Percentiles rank a stretch among this genome's conserved stretches.
These are phyloP conservation scores for Leptinotarsa tumamoca DNA, from an alignment of 2,888 invertebrate genomes.

Conservation along the genomic window DNA sequence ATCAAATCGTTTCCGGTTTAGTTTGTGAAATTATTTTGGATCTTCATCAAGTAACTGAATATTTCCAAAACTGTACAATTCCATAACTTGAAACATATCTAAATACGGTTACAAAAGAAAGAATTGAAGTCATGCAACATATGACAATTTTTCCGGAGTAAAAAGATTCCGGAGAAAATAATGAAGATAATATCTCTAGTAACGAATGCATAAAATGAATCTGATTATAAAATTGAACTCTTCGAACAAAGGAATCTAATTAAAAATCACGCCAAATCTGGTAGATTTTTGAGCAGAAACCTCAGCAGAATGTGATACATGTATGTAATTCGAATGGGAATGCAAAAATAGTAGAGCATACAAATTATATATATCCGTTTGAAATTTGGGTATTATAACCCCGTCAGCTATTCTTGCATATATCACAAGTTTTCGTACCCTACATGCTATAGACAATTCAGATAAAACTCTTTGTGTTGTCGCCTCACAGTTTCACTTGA, in stretches of 20 bases:
- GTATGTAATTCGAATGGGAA: constrained; percentile 27
- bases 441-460: constrained; percentile 54
- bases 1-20: too few species aligned
- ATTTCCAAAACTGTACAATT: too few species aligned
- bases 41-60: too few species aligned
- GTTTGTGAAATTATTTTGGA: too few species aligned
- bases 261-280: constrained; percentile 29
- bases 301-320: constrained; percentile 12
- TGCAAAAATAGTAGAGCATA: constrained; percentile 30
- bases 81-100: not conserved
- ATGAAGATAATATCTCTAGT: not conserved
- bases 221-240: constrained; percentile 15
- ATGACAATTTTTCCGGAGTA: not conserved
- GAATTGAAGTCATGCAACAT: not conserved
- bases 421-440: constrained; percentile 51
- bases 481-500: constrained; percentile 47
- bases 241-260: constrained; percentile 30
- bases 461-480: constrained; percentile 55
- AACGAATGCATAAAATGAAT: constrained; percentile 9
- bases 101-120: not conserved
- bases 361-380: constrained; percentile 45
- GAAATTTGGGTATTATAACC: constrained; percentile 36
- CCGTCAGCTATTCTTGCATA: constrained; percentile 52
- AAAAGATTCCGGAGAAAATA: not conserved
- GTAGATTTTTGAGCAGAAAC: constrained; percentile 38